A percentile compares a stretch with the other conserved stretches of the same genome.
These are phyloP conservation scores for Hypomecis atomaria DNA, from an alignment of 2,888 invertebrate species.

Conservation along the genomic window DNA sequence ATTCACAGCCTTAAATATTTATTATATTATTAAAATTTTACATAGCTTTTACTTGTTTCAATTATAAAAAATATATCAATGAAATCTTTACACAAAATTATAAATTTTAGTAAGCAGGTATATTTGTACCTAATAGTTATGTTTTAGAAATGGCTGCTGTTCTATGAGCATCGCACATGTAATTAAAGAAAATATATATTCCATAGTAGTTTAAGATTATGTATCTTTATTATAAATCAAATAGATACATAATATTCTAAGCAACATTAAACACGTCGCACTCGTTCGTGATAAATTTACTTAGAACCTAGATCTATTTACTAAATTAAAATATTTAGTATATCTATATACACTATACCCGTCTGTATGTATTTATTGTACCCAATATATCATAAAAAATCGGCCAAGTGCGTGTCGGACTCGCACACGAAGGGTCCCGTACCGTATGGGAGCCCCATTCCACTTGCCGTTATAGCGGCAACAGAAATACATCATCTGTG, in stretches of 20 bases:
- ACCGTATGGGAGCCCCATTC: too few relatives aligned
- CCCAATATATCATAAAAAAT: too few relatives aligned
- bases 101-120: not conserved
- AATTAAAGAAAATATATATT: slow-evolving; percentile 8
- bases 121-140: not conserved
- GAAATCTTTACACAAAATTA: not conserved
- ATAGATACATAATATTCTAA: too few relatives aligned
- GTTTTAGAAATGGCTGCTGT: slow-evolving; percentile 29
- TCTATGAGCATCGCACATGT: slow-evolving; percentile 28
- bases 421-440: too few relatives aligned
- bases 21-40: not conserved
- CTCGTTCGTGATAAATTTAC: too few relatives aligned
- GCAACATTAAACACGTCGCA: too few relatives aligned
- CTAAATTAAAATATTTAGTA: not conserved
- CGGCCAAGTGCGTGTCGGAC: too few relatives aligned
- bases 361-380: too few relatives aligned
- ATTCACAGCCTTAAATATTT: slow-evolving; percentile 16
- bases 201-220: not conserved
- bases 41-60: not conserved
- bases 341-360: not conserved
- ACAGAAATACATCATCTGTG: too few relatives aligned
- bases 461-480: too few relatives aligned
- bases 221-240: not conserved
- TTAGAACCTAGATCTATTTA: slow-evolving; percentile 4
- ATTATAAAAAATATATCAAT: not conserved